Evolutionary conservation across 2,888 invertebrate species (phyloP).

Genomic region (Lycophotia porphyrea): DNA sequence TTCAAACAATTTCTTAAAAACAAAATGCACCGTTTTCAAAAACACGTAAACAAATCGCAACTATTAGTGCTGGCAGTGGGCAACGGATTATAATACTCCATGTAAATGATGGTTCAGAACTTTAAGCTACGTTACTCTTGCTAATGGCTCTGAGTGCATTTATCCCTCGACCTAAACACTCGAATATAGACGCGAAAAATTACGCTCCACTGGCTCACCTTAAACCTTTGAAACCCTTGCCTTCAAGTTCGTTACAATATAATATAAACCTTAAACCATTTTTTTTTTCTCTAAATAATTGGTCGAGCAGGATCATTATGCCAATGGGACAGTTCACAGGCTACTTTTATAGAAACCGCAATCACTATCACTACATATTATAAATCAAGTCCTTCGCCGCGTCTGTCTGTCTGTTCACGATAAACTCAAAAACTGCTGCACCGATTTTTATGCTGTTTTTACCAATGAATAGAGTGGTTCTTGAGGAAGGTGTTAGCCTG

Average conservation of each 20-base stretch:
- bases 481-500: too few species aligned
- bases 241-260: neutral
- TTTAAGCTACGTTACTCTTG: slow-evolving; percentile 21
- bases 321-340: neutral
- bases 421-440: too few species aligned
- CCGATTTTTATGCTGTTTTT: too few species aligned
- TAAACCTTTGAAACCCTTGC: slow-evolving; percentile 26
- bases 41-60: neutral
- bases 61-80: neutral
- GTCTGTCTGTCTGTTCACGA: too few species aligned
- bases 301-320: neutral
- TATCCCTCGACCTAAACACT: neutral
- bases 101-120: slow-evolving; percentile 29
- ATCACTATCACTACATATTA: too few species aligned
- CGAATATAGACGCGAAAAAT: slow-evolving; percentile 19
- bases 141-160: slow-evolving; percentile 44
- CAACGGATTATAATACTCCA: slow-evolving; percentile 32
- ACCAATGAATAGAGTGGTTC: too few species aligned
- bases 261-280: slow-evolving; percentile 27
- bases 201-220: slow-evolving; percentile 12
- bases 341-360: neutral
- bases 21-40: neutral
- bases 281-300: neutral
- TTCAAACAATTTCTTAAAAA: neutral
- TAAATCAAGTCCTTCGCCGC: too few species aligned